Conservation (phyloP, 2,888 invertebrate species). For the Leptogaster cylindrica region DNA sequence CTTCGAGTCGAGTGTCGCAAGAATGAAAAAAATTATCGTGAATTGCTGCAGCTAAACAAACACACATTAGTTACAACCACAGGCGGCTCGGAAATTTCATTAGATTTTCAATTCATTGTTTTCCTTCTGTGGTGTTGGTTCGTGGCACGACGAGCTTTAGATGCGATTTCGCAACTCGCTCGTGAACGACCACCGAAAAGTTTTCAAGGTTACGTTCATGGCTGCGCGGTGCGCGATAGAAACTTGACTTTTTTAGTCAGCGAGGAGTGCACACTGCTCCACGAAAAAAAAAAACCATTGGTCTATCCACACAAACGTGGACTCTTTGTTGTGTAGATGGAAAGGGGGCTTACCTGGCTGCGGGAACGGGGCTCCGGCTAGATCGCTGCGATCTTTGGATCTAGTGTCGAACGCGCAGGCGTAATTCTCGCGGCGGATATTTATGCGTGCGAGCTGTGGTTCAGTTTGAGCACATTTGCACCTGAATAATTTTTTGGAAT, state of each 20-base stretch:
- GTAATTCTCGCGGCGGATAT: too few relatives aligned
- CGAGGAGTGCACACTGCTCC: background rate
- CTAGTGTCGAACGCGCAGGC: too few relatives aligned
- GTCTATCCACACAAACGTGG: too few relatives aligned
- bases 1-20: too few relatives aligned
- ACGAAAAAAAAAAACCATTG: too few relatives aligned
- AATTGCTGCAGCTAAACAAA: constrained; percentile 2
- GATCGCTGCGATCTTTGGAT: constrained; percentile 1
- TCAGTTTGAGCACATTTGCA: too few relatives aligned
- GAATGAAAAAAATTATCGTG: too few relatives aligned
- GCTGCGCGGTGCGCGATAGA: constrained; percentile 1
- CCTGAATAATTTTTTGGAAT: too few relatives aligned
- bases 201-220: constrained; percentile 40
- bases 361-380: background rate
- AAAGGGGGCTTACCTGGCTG: background rate
- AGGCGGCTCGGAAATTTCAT: background rate
- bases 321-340: too few relatives aligned
- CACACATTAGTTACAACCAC: background rate
- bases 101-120: background rate
- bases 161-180: constrained; percentile 9
- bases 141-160: background rate
- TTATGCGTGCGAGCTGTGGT: background rate
- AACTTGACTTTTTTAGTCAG: background rate
- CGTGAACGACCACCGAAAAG: background rate
- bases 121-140: background rate